These are phyloP conservation scores for Pseudanteris insignis DNA, from an alignment of 2,888 invertebrate genomes.

Conservation along the genomic window DNA sequence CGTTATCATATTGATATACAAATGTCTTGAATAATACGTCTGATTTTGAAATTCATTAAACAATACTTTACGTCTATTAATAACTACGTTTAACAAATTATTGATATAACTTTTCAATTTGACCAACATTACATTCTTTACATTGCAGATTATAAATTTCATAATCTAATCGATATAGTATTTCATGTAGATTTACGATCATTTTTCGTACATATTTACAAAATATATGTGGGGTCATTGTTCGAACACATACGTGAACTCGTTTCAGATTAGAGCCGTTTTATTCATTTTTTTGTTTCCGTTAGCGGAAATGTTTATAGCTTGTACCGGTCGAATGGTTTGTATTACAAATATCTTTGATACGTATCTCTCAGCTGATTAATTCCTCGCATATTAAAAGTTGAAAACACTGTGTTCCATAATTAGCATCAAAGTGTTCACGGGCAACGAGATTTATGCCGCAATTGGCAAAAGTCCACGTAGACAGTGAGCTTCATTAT, in stretches of 20 bases:
- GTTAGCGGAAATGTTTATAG: constrained; percentile 10
- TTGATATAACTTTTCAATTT: too few species aligned
- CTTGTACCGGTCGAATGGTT: constrained; percentile 3
- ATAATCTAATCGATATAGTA: too few species aligned
- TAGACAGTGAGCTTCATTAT: constrained; percentile 29
- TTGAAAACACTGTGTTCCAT: constrained; percentile 16
- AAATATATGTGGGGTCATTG: constrained; percentile 17
- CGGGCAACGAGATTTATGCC: constrained; percentile 26
- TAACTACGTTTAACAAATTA: too few species aligned
- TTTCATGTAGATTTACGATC: too few species aligned
- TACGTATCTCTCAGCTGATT: constrained; percentile 30
- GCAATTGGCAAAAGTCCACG: constrained; percentile 24
- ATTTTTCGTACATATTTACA: too few species aligned
- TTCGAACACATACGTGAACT: constrained; percentile 14
- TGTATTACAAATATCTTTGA: constrained; percentile 15
- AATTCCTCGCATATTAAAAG: constrained; percentile 32
- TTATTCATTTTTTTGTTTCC: constrained; percentile 4
- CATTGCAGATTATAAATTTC: too few species aligned
- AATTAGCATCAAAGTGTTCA: constrained; percentile 31
- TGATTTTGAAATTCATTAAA: too few species aligned
- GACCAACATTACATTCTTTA: too few species aligned
- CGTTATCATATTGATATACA: too few species aligned
- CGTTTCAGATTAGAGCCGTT: constrained; percentile 4
- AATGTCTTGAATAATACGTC: too few species aligned
- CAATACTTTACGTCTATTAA: too few species aligned